Conservation (phyloP, 1,140 invertebrate genomes). For the Leptestheria dahalacensis region DNA sequence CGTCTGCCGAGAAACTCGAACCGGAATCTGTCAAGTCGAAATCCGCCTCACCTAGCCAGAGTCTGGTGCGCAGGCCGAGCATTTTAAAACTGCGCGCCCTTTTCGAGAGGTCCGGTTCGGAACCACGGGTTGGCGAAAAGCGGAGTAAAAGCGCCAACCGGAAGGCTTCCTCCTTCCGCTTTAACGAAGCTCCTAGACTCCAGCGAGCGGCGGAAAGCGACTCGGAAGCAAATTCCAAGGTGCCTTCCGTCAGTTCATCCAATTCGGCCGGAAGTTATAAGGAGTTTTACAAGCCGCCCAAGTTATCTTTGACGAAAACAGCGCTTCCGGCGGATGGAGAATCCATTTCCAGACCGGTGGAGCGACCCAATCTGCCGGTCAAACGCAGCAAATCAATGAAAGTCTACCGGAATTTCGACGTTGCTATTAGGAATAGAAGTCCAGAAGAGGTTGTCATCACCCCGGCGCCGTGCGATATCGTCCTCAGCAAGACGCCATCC, state of each 20-base stretch:
- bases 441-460: neutral
- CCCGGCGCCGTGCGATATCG: conserved; percentile 5
- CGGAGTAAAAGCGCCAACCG: conserved; percentile 18
- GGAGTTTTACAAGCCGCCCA: conserved; percentile 13
- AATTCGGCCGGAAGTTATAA: too few relatives aligned
- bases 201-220: conserved; percentile 15
- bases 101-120: conserved; percentile 28
- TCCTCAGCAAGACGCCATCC: conserved; percentile 10
- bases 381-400: conserved; percentile 31
- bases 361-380: conserved; percentile 21
- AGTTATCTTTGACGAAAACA: neutral
- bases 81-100: conserved; percentile 33
- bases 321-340: neutral
- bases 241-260: too few relatives aligned
- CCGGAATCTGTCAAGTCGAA: conserved; percentile 10
- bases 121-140: conserved; percentile 18
- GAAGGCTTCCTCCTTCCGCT: conserved; percentile 15
- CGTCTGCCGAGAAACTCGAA: neutral
- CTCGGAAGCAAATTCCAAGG: neutral
- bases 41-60: conserved; percentile 21
- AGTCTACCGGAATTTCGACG: conserved; percentile 18
- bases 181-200: conserved; percentile 20
- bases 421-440: neutral
- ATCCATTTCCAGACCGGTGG: neutral
- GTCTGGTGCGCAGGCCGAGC: conserved; percentile 28